Percentiles rank a stretch among this genome's conserved stretches.
phyloP scores from a whole-genome alignment of 2,888 invertebrate species.

The Eledona agricola region DNA sequence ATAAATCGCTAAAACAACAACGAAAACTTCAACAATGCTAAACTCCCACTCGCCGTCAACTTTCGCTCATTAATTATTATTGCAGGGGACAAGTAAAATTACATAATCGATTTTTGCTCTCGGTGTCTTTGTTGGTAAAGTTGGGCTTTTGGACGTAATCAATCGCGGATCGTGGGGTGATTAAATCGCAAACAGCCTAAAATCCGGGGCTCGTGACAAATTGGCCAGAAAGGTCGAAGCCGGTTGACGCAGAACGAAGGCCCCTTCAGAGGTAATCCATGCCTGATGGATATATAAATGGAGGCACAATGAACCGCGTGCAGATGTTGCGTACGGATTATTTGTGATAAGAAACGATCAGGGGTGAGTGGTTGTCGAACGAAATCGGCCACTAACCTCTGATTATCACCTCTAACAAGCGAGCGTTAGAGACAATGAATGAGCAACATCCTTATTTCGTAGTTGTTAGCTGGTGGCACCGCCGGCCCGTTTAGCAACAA shows the following conservation, averaged over 20 bases:
- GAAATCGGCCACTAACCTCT: constrained; percentile 38
- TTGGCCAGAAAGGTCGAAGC: constrained; percentile 15
- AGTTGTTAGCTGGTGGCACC: constrained; percentile 31
- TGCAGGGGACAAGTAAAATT: constrained; percentile 48
- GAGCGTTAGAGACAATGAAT: constrained; percentile 43
- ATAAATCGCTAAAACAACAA: constrained; percentile 29
- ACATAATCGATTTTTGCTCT: constrained; percentile 41
- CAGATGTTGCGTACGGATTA: too few relatives aligned
- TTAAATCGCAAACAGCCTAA: constrained; percentile 12
- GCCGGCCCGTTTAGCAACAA: constrained; percentile 26
- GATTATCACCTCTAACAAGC: constrained; percentile 34
- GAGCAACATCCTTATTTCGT: constrained; percentile 46
- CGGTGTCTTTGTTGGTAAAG: constrained; percentile 5
- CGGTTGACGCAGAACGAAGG: constrained; percentile 9
- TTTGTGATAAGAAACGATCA: too few relatives aligned
- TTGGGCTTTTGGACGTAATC: constrained; percentile 16
- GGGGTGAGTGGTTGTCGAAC: constrained; percentile 8
- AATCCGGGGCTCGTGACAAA: constrained; percentile 5
- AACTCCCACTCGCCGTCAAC: constrained; percentile 44
- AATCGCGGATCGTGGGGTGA: constrained; percentile 13
- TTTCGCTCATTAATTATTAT: constrained; percentile 55
- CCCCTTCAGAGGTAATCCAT: constrained; percentile 16
- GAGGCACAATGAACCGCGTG: constrained; percentile 1
- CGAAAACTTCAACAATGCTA: constrained; percentile 41
- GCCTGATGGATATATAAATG: constrained; percentile 12